phyloP scores from a whole-genome alignment of 2,888 invertebrate genomes.

The Amphipyra tragopoginis region DNA sequence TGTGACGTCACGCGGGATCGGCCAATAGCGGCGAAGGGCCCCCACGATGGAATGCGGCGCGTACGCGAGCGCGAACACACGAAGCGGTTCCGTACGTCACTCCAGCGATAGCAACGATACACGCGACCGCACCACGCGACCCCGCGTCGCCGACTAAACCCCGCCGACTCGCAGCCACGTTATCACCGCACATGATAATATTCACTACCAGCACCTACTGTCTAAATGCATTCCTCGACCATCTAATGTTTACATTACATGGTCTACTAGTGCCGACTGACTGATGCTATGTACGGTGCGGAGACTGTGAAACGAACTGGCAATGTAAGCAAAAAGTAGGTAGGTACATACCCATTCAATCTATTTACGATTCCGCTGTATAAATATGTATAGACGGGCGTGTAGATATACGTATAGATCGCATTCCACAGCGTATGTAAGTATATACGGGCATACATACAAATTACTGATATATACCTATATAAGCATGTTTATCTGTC shows the following conservation, averaged over 20 bases:
- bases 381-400: conserved; percentile 77
- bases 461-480: conserved; percentile 74
- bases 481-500: conserved; percentile 59
- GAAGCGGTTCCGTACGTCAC: conserved; percentile 83
- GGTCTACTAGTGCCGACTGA: conserved; percentile 71
- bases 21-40: conserved; percentile 91
- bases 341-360: conserved; percentile 86
- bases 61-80: conserved; percentile 87
- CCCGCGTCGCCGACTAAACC: conserved; percentile 88
- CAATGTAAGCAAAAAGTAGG: conserved; percentile 83
- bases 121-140: conserved; percentile 88
- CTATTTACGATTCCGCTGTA: conserved; percentile 88
- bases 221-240: conserved; percentile 87
- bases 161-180: conserved; percentile 83
- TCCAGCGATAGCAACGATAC: conserved; percentile 74
- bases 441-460: conserved; percentile 69
- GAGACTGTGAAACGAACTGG: conserved; percentile 78
- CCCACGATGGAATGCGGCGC: conserved; percentile 90
- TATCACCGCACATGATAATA: conserved; percentile 90
- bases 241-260: conserved; percentile 88
- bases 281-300: conserved; percentile 76
- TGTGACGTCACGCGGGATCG: conserved; percentile 94
- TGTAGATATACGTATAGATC: conserved; percentile 80
- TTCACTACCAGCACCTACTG: conserved; percentile 85
- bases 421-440: conserved; percentile 85